phyloP scores from a whole-genome alignment of 2,797 vertebrate genomes.

The Dryobates pubescens region DNA sequence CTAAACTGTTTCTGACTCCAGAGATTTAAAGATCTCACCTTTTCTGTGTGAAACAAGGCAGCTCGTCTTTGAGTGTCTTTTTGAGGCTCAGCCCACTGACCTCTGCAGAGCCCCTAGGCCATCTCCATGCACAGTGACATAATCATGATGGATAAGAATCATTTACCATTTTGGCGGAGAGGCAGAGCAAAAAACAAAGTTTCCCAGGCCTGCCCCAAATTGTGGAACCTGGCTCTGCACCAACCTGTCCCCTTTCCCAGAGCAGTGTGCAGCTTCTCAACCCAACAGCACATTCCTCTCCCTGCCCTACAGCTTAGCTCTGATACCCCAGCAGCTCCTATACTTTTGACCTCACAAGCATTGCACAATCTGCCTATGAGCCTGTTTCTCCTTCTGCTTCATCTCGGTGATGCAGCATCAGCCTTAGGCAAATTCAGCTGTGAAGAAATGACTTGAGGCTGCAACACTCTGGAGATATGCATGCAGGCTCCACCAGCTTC shows the following conservation, averaged over 20 bases:
- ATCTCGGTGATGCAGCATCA: neutral
- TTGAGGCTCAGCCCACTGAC: neutral
- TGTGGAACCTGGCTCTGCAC: neutral
- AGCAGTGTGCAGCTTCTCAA: neutral
- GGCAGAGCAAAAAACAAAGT: neutral
- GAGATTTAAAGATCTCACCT: neutral
- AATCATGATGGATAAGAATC: conserved; percentile 62
- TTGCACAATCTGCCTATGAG: conserved; percentile 23
- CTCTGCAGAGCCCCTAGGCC: conserved; percentile 20
- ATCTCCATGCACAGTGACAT: conserved; percentile 8
- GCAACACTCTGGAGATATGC: neutral
- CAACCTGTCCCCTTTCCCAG: conserved; percentile 37
- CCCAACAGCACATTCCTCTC: conserved; percentile 42
- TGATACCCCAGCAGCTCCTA: neutral
- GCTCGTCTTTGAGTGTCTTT: neutral
- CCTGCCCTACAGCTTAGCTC: conserved; percentile 13
- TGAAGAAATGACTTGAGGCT: conserved; percentile 15
- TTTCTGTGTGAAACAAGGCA: neutral
- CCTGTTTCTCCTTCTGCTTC: conserved; percentile 1
- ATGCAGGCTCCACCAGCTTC: neutral
- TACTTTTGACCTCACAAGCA: conserved; percentile 43
- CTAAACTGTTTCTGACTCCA: neutral
- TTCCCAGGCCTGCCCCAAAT: conserved; percentile 32
- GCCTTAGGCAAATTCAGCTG: neutral
- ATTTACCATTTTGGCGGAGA: conserved; percentile 26